Conservation (phyloP, 2,888 invertebrate species). For the Athripsodes cinereus region DNA sequence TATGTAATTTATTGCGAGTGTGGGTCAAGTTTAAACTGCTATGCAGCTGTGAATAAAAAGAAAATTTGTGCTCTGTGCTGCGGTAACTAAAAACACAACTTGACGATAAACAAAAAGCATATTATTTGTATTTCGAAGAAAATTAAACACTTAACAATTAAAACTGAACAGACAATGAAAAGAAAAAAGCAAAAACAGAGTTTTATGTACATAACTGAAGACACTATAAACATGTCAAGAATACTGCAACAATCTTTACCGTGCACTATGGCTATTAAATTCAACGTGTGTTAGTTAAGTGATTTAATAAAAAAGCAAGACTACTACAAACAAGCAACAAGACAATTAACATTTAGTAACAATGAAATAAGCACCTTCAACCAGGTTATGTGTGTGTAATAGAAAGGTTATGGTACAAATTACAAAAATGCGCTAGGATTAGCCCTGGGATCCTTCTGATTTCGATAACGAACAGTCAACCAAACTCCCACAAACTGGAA, state of each 20-base stretch:
- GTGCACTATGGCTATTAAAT: too few relatives aligned
- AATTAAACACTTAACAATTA: neutral
- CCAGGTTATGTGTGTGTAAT: slow-evolving; percentile 4
- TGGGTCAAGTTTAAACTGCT: too few relatives aligned
- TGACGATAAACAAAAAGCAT: too few relatives aligned
- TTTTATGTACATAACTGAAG: neutral
- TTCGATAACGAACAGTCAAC: slow-evolving; percentile 95
- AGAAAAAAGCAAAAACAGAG: neutral
- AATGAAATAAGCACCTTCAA: slow-evolving; percentile 19
- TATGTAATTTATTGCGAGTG: too few relatives aligned
- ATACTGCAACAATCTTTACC: too few relatives aligned
- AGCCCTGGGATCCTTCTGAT: slow-evolving; percentile 96
- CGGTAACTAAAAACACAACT: too few relatives aligned
- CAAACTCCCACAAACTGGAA: slow-evolving; percentile 94
- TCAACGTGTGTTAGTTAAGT: too few relatives aligned
- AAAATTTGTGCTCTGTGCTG: too few relatives aligned
- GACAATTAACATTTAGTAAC: slow-evolving; percentile 1
- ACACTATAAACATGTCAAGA: neutral
- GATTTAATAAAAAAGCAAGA: too few relatives aligned
- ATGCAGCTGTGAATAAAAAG: too few relatives aligned
- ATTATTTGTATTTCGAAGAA: neutral
- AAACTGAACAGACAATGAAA: neutral
- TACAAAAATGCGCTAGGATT: slow-evolving; percentile 97
- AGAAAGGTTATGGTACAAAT: slow-evolving; percentile 31
- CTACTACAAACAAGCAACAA: too few relatives aligned